Evolutionary conservation across 2,113 vertebrate species (phyloP), one percentile per base, ranked within the genome.

Genomic region (Semnornis frantzii): DNA sequence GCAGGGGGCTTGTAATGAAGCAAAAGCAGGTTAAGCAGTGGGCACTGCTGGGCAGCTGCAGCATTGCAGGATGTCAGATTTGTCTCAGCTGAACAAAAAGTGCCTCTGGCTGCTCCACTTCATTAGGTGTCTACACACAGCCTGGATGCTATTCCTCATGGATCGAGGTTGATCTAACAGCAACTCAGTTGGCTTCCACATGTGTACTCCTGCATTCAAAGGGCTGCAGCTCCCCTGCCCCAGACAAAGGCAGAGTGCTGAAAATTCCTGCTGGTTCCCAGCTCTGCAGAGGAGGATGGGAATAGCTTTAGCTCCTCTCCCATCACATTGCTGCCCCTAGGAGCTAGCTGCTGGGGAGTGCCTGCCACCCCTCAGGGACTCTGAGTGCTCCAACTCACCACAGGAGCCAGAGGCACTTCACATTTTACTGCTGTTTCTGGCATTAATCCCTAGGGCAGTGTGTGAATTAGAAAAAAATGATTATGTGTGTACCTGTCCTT

Each of bases 401-500:
- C 2, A 48, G 76, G 65, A 92, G 73, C 62, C 89, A 84, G 23
- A 92, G 73, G 62, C 83, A 78, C 66, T 62, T 34, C 33, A 15
- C 80, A 19, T 83, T 85, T 74, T 12, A 8, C 69, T 60, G 58
- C 44, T 68, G 77, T 74, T 92, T 75, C 18, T 83, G 83, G 83
- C 54, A 52, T 80, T 69, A 42, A 4, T 78, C 82, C 86, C 77
- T 8, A 14, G 83, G 80, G 73, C 89, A 68, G 48, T 1, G 17
- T 37, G 64, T 18, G 74, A 68, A 58, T 85, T 82, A 79, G 87
- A 30, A 82, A 30, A 82, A 85, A 85, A 69, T 33, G 72, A 48
- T 52, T 79, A 8, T 76, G 70, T 31, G 65, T 54, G 63, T 84
- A 52, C 59, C 82, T 91, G 87, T 85, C 95, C 94, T 95, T 87